Base-by-base conservation (phyloP, 2,888 invertebrate species). In the Drosophila atripex region DNA sequence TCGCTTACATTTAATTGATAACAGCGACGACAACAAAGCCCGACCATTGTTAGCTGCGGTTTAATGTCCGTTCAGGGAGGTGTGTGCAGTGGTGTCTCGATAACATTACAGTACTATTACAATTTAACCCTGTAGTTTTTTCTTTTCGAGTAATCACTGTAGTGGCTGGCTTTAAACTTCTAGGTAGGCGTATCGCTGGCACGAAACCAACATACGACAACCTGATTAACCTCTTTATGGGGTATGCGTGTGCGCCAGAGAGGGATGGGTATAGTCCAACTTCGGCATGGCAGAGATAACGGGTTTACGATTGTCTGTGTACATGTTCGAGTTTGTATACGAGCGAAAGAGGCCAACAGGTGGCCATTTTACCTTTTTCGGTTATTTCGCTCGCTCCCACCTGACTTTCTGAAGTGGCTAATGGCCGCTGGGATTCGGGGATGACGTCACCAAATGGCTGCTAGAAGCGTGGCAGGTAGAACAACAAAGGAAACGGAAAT, bases 401-500 rank as follows among this genome's bases (percentile, higher is more conserved):
- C 54, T 56, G 63, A 7, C 58, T 43, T 41, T 2, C 9, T 0
- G 9, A 35, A 35, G 35, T 43, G 53, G 18, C 47, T 39, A 51
- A 70, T 60, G 60, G 52, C 45, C 30, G 41, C 32, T n/a, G 16
- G 11, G 21, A 21, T 16, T 14, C 16, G 30, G 14, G 54, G 51
- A 25, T 61, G 64, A 68, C 61, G 39, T 63, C 55, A 55, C 21
- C 55, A 35, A 21, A 14, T 55, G 55, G 35, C 47, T 35, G 49
- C 49, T 21, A 14, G 30, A 35, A 55, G 49, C 55, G 23, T 55
- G 55, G 55, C 55, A 64, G 65, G 86, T 80, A 75, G 60, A 82
- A 82, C 38, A 80, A 80, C 63, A 70, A 57, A 76, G 86, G 88
- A 88, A 88, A 46, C 86, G 86, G 86, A 88, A 86, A 86, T 86